These are phyloP conservation scores for Xiphydria camelus DNA, from an alignment of 2,888 invertebrate genomes.

Conservation along the genomic window DNA sequence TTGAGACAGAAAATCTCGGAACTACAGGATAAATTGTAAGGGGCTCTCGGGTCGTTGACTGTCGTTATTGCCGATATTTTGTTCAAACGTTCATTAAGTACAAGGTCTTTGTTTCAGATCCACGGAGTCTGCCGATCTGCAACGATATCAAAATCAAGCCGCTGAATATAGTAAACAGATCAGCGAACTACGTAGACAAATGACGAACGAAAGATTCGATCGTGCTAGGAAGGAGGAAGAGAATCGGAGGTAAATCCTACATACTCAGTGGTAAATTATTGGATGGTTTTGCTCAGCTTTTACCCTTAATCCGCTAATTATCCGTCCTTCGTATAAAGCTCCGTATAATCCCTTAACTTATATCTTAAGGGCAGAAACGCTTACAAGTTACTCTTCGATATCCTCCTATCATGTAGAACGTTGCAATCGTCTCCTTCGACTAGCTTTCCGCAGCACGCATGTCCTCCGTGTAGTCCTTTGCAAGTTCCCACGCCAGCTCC, in stretches of 20 bases:
- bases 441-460: not conserved
- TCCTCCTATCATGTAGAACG: not conserved
- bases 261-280: slow-evolving; percentile 18
- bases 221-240: slow-evolving; percentile 57
- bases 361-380: not conserved
- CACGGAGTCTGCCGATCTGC: slow-evolving; percentile 56
- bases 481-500: not conserved
- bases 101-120: slow-evolving; percentile 35
- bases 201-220: slow-evolving; percentile 62
- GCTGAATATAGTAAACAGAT: slow-evolving; percentile 62
- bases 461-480: not conserved
- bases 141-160: slow-evolving; percentile 61
- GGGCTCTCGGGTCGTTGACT: too few relatives aligned
- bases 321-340: not conserved
- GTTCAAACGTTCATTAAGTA: not conserved
- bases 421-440: not conserved
- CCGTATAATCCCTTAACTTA: not conserved
- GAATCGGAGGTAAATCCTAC: slow-evolving; percentile 40
- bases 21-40: slow-evolving; percentile 62
- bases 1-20: slow-evolving; percentile 63
- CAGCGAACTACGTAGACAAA: slow-evolving; percentile 60
- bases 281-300: not conserved
- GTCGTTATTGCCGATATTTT: slow-evolving; percentile 2
- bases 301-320: not conserved
- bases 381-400: not conserved